Conservation (phyloP, 2,888 invertebrate genomes). For the Aleiodes leptofemur region DNA sequence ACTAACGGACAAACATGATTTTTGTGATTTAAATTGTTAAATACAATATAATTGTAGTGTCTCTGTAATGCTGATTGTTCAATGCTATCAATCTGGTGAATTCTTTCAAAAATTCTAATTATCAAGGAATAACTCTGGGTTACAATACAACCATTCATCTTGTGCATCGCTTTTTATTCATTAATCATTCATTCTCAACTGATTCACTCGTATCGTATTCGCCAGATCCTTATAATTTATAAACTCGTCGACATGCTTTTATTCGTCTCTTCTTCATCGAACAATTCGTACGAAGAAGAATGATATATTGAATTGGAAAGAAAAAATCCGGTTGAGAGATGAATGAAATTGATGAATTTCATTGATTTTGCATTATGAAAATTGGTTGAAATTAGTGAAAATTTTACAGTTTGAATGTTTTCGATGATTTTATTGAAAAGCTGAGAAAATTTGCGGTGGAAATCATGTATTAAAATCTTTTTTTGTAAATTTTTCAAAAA, state of each 20-base stretch:
- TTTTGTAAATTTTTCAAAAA: too few relatives aligned
- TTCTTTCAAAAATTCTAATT: too few relatives aligned
- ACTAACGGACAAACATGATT: conserved; percentile 33
- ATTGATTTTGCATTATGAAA: too few relatives aligned
- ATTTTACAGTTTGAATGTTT: too few relatives aligned
- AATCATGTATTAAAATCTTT: too few relatives aligned
- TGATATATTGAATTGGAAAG: too few relatives aligned
- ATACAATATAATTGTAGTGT: conserved; percentile 16
- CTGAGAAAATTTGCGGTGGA: too few relatives aligned
- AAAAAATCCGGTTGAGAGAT: too few relatives aligned
- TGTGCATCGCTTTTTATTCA: conserved; percentile 9
- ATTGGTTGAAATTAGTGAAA: too few relatives aligned
- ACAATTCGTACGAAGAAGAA: background rate
- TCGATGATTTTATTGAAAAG: too few relatives aligned
- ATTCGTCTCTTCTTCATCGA: background rate
- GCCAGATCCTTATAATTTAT: conserved; percentile 14
- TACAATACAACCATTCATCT: background rate
- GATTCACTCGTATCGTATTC: background rate
- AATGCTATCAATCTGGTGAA: too few relatives aligned
- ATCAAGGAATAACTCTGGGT: background rate
- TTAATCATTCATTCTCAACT: conserved; percentile 23
- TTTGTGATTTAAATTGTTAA: conserved; percentile 6
- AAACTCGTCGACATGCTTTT: conserved; percentile 13
- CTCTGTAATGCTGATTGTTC: background rate
- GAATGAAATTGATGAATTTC: too few relatives aligned